Percentiles rank a stretch among this genome's conserved stretches.
Evolutionary conservation across 2,797 vertebrate genomes (phyloP).

Genomic region (Poecile montanus): DNA sequence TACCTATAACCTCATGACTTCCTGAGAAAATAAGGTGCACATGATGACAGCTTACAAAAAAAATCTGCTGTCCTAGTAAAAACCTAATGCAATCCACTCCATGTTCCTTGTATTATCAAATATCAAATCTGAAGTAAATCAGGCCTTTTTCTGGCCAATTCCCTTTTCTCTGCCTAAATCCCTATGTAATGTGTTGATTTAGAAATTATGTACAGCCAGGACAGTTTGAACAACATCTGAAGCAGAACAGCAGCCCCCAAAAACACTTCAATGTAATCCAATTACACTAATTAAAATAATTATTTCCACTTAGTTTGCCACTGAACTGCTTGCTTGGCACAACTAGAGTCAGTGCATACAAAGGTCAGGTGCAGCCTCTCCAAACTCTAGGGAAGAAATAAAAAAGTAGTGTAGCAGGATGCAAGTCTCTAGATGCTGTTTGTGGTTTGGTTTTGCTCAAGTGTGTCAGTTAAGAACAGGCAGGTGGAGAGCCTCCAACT

Average conservation of each 20-base stretch:
- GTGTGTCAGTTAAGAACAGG: not conserved
- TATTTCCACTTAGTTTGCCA: constrained; percentile 58
- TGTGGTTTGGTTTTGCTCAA: constrained; percentile 20
- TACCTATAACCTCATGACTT: constrained; percentile 28
- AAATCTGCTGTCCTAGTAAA: not conserved
- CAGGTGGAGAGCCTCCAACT: not conserved
- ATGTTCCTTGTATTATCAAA: not conserved
- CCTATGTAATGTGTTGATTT: not conserved
- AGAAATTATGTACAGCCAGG: not conserved
- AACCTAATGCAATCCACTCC: not conserved
- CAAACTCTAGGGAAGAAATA: not conserved
- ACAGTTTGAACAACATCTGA: constrained; percentile 10
- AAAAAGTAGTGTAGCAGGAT: not conserved
- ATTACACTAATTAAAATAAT: constrained; percentile 58
- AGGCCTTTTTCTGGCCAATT: not conserved
- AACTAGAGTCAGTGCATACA: not conserved
- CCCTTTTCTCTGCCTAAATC: not conserved
- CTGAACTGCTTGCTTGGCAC: constrained; percentile 49
- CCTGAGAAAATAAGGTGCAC: not conserved
- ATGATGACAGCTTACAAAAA: not conserved
- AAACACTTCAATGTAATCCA: constrained; percentile 16
- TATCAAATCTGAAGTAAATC: not conserved
- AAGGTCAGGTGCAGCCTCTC: constrained; percentile 36
- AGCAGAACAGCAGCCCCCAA: constrained; percentile 1
- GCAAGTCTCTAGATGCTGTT: not conserved